Base-by-base conservation (phyloP, 2,888 invertebrate genomes). In the Pachycephus smyrnensis region DNA sequence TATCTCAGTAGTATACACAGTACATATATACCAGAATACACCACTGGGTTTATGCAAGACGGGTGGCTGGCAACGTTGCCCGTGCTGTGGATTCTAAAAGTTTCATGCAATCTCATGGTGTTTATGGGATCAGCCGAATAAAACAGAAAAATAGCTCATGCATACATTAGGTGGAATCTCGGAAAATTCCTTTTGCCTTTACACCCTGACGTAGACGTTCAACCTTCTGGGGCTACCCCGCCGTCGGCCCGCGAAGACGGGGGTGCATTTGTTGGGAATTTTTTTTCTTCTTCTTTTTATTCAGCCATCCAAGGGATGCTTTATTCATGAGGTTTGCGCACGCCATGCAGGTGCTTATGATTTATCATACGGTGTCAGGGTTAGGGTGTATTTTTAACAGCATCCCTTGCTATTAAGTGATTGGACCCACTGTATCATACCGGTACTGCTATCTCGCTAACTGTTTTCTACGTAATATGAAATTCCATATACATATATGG, bases 51-150 rank as follows among this genome's bases (percentile, higher is more conserved):
- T 55, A 55, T 55, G 23, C 55, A 55, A 55, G 55, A 55, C 31
- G 74, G 73, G 31, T 1, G 68, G 23, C 23, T 31, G 35, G 68
- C 68, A 23, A 23, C 23, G 55, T 23, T 23, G 55, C 55, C 9
- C 69, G 71, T 15, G 74, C 77, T 55, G 71, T 55, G 31, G 77
- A 74, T 75, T 75, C 75, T 77, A 31, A 77, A 77, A 77, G 69
- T 77, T 77, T 77, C 75, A 77, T 77, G 77, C 77, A 77, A 77
- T 77, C 77, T 77, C 77, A 77, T 77, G 77, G 77, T 77, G 77
- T 77, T 77, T 77, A 77, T 77, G 77, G 77, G 77, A 77, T 77
- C 74, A 77, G 75, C 71, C 75, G 77, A 77, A 77, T 77, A 77
- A 77, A 77, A 77, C 77, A 77, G 77, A 75, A 75, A 77, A 77